Evolutionary conservation across 2,797 vertebrate species (phyloP), one percentile per base, ranked within the genome.

Genomic region (Xenopus petersii): DNA sequence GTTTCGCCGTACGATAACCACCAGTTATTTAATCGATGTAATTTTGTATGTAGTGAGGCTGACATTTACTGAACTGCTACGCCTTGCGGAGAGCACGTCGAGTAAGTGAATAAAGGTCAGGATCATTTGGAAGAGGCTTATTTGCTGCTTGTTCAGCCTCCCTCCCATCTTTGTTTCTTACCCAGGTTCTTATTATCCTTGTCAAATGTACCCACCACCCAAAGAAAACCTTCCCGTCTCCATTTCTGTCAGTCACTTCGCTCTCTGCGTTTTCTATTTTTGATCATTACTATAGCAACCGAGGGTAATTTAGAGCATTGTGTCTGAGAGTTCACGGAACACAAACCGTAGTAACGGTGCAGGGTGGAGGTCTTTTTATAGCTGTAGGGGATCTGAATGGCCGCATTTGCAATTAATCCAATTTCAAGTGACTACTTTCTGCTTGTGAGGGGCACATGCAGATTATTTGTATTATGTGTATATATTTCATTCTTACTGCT

Each of bases 91-190:
- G 67, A 49, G 60, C 7, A 61, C 67, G 55, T 21, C 47, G 9
- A 33, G 51, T n/a, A 42, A n/a, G 54, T 42, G 60, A 68, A 64
- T 65, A 75, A 75, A 75, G 74, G 74, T 66, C 74, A 71, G 67
- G 66, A 75, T 71, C 2, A 71, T 71, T 71, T 59, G n/a, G 10
- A 46, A 47, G 17, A 60, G 62, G 5, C 36, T 10, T 36, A n/a
- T 42, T 64, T 46, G 62, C 72, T 64, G 46, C 47, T 36, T n/a
- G 2, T 21, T 1, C 42, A 36, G 55, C 54, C 36, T 46, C 8
- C 24, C 46, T 24, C 56, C 46, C 30, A 47, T 74, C 58, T 54
- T 62, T 54, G 58, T 68, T 68, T 55, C 26, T 24, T 21, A 59
- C 47, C 36, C 47, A 7, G 12, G 46, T 51, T 61, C 60, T 62